Conservation (phyloP, 2,888 invertebrate species). For the Eustalomyia histrio region DNA sequence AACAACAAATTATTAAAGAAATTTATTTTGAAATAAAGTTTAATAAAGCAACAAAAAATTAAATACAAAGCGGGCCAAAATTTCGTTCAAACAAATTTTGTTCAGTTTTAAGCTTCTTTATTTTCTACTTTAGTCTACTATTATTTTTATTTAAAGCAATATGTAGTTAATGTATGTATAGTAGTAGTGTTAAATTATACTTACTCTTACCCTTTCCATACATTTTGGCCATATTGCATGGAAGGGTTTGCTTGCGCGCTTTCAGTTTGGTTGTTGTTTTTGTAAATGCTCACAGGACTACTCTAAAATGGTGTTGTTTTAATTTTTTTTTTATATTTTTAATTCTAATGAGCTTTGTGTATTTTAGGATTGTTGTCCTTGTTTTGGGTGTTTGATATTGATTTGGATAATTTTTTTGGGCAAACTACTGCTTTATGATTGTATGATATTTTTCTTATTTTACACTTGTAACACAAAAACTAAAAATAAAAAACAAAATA, state of each 20-base stretch:
- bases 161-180: conserved; percentile 48
- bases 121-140: conserved; percentile 52
- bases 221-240: conserved; percentile 79
- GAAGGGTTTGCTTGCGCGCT: conserved; percentile 73
- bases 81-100: conserved; percentile 52
- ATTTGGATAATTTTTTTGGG: conserved; percentile 40
- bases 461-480: conserved; percentile 66
- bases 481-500: conserved; percentile 64
- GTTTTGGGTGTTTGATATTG: conserved; percentile 51
- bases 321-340: conserved; percentile 41
- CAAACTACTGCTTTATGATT: conserved; percentile 62
- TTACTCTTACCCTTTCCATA: conserved; percentile 81
- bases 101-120: conserved; percentile 46
- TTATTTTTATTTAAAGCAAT: conserved; percentile 41
- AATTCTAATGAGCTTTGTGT: conserved; percentile 54
- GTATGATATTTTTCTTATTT: conserved; percentile 53
- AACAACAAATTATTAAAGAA: conserved; percentile 1
- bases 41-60: conserved; percentile 62
- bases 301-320: conserved; percentile 54
- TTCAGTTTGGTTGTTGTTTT: conserved; percentile 66
- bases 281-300: conserved; percentile 60
- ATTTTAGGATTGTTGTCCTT: conserved; percentile 49
- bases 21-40: conserved; percentile 22
- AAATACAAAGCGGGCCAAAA: conserved; percentile 62
- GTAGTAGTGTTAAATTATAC: conserved; percentile 71